Evolutionary conservation across 2,797 vertebrate genomes (phyloP).

Genomic region (Rousettus madagascariensis): DNA sequence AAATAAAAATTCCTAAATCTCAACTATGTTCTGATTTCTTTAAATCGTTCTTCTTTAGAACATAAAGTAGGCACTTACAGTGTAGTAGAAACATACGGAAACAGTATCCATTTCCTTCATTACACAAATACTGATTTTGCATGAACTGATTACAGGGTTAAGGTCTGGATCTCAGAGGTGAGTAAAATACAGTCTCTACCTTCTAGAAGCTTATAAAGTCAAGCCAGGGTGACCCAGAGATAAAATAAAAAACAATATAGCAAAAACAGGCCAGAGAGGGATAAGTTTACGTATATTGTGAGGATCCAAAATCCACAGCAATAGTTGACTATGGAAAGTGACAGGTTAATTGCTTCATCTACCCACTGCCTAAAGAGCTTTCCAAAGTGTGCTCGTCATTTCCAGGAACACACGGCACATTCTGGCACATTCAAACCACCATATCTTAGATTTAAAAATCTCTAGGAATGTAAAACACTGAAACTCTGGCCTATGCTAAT

Average conservation of each 20-base stretch:
- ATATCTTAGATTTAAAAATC: neutral
- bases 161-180: neutral
- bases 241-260: neutral
- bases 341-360: neutral
- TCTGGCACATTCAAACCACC: neutral
- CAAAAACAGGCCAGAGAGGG: neutral
- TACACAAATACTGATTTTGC: neutral
- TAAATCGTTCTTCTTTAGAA: neutral
- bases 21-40: neutral
- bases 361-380: neutral
- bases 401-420: neutral
- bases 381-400: neutral
- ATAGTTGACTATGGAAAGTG: neutral
- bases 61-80: neutral
- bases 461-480: conserved; percentile 1
- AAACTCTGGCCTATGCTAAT: neutral
- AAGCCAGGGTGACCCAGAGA: neutral
- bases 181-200: neutral
- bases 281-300: neutral
- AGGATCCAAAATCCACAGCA: neutral
- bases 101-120: neutral
- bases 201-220: neutral
- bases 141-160: neutral
- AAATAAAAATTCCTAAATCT: neutral
- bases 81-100: neutral